phyloP scores from a whole-genome alignment of 2,888 invertebrate species.

The Norana najaformis region DNA sequence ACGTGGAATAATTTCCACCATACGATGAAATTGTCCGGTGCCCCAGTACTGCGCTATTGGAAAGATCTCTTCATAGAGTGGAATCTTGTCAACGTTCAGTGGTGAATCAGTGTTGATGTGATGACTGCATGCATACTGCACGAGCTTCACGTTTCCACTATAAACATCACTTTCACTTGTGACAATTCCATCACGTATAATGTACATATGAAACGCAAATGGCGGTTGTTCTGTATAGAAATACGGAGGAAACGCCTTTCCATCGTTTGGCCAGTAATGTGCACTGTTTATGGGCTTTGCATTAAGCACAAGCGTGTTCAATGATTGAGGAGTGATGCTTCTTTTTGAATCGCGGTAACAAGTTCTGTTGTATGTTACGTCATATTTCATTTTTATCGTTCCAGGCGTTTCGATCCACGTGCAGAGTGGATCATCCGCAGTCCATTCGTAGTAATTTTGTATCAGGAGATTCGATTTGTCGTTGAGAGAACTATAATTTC shows the following conservation, averaged over 20 bases:
- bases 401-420: conserved; percentile 38
- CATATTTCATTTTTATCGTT: conserved; percentile 42
- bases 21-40: conserved; percentile 30
- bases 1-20: conserved; percentile 35
- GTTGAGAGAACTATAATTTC: conserved; percentile 33
- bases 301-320: conserved; percentile 39
- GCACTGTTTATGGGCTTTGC: conserved; percentile 41
- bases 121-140: conserved; percentile 40
- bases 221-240: conserved; percentile 38
- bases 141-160: conserved; percentile 38
- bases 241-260: conserved; percentile 38
- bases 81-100: not conserved
- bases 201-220: conserved; percentile 39
- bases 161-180: conserved; percentile 41
- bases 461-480: conserved; percentile 39
- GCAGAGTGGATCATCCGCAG: conserved; percentile 37
- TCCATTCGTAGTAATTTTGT: conserved; percentile 42
- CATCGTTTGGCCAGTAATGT: conserved; percentile 43
- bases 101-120: not conserved
- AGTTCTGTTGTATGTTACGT: conserved; percentile 40
- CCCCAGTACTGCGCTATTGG: conserved; percentile 37
- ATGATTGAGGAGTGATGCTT: conserved; percentile 23
- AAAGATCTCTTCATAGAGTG: conserved; percentile 32
- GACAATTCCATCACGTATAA: conserved; percentile 40
- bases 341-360: conserved; percentile 33